Base-by-base conservation (phyloP, 1,140 invertebrate species). In the Calephelis nemesis region DNA sequence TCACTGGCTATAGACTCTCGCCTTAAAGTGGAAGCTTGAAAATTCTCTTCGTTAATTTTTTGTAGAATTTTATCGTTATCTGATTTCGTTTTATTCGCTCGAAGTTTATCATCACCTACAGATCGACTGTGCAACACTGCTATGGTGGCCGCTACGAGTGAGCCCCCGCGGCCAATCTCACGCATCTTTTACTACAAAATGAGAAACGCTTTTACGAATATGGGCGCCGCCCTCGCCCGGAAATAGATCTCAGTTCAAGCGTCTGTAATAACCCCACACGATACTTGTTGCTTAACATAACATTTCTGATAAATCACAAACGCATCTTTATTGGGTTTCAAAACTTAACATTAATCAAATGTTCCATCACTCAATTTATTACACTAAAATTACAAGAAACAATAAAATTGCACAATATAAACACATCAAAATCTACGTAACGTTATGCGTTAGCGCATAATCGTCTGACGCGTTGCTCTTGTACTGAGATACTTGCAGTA, bases 121-220 rank as follows among this genome's bases (percentile, higher is more conserved):
- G 83, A 77, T 40, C 88, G 88, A 75, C 84, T 91, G 81, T 92
- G 83, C 70, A 92, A 75, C 69, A 85, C 83, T 70, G 90, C 90
- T 78, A 92, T 91, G 72, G 90, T 92, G 78, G 90, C 88, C 69
- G 90, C 88, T 64, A 92, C 90, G 75, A 92, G 79, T 84, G 90
- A 90, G 78, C 90, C 90, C 75, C 87, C 92, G 82, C 92, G 87
- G 82, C 86, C 81, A 81, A 81, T 79, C 79, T 90, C 87, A 70
- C 88, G 88, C 88, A 92, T 89, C 85, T 85, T 89, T 83, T 85
- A 78, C 73, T 83, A 81, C 77, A 82, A 83, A 90, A 87, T 90
- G 88, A 91, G 75, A 85, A 77, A 69, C 82, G 84, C 80, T 78
- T 82, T 83, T 75, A 77, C 79, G 81, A 84, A 82, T 81, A 90